Percentiles rank a stretch among this genome's conserved stretches.
Conservation (phyloP, 2,888 invertebrate genomes). For the Chymomyza amoena region DNA sequence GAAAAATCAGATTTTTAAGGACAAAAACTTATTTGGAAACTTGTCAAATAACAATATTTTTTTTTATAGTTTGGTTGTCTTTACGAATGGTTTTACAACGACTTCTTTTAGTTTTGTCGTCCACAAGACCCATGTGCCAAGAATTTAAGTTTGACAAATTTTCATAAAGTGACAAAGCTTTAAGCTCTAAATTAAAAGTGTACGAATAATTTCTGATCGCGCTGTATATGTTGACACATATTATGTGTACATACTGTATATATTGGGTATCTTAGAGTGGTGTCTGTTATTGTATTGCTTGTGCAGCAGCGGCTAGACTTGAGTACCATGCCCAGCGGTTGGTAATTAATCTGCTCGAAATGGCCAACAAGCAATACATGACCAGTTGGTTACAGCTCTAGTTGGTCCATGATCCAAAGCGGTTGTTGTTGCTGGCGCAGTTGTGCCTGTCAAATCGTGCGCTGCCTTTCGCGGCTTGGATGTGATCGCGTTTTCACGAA, state of each 20-base stretch:
- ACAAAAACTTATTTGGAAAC: no score
- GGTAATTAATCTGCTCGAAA: slow-evolving; percentile 54
- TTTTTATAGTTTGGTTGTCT: no score
- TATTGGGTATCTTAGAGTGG: background rate
- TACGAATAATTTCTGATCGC: no score
- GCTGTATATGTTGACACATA: no score
- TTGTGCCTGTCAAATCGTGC: slow-evolving; percentile 3
- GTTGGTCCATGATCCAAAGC: background rate
- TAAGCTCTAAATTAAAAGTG: no score
- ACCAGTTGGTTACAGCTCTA: slow-evolving; percentile 28
- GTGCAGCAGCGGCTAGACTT: slow-evolving; percentile 1
- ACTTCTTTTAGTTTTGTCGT: no score
- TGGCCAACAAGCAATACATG: slow-evolving; percentile 32
- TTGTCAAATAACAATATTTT: no score
- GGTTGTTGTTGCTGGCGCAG: background rate
- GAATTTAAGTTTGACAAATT: no score
- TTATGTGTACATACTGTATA: background rate
- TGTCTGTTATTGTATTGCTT: background rate
- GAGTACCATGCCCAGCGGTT: slow-evolving; percentile 45
- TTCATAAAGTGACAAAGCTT: no score
- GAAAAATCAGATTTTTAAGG: no score
- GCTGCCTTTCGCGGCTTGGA: slow-evolving; percentile 7
- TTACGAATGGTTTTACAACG: no score
- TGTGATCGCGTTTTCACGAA: slow-evolving; percentile 34
- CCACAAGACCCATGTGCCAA: no score